Evolutionary conservation across 2,888 invertebrate species (phyloP), one percentile per base, ranked within the genome.

Genomic region (Luperina testacea): DNA sequence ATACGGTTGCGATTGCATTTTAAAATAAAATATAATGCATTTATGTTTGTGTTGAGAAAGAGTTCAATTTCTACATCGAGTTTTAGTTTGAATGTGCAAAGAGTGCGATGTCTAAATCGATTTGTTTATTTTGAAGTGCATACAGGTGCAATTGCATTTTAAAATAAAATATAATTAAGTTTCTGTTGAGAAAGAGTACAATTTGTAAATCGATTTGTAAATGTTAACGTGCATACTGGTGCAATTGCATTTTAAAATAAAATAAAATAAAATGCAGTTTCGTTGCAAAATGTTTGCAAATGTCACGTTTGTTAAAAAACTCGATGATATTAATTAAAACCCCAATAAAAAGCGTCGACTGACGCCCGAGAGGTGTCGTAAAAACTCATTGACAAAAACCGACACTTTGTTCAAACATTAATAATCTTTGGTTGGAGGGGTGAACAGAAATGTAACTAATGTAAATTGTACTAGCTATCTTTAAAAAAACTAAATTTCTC

Each of bases 191-290:
- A 64, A 70, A 82, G 48, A 51, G 2, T 11, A 4, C 57, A 17
- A 38, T 82, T 63, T 77, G 82, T 17, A 53, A 67, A 75, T 65
- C 48, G 38, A 75, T 85, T 85, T 73, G 72, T 75, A 53, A 57
- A 72, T 38, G 42, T 51, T 51, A 8, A 68, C 48, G 27, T 76
- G 51, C 65, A 76, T 79, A 27, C 69, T 67, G 27, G 65, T 65
- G 59, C 32, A 48, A 67, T 20, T 59, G 20, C 15, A 2, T 38
- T 78, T 61, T 6, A n/a, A 61, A 71, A 38, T 71, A 11, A 15
- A 61, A 1, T 27, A 2, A 61, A 71, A 38, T 11, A n/a, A 42
- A 71, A n/a, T n/a, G 6, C 38, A 38, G 7, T 64, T 61, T n/a
- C 61, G 13, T 48, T 48, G 48, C 27, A 17, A 6, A 38, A 2